Evolutionary conservation across 2,797 vertebrate species (phyloP).

Genomic region (Caiman crocodilus): DNA sequence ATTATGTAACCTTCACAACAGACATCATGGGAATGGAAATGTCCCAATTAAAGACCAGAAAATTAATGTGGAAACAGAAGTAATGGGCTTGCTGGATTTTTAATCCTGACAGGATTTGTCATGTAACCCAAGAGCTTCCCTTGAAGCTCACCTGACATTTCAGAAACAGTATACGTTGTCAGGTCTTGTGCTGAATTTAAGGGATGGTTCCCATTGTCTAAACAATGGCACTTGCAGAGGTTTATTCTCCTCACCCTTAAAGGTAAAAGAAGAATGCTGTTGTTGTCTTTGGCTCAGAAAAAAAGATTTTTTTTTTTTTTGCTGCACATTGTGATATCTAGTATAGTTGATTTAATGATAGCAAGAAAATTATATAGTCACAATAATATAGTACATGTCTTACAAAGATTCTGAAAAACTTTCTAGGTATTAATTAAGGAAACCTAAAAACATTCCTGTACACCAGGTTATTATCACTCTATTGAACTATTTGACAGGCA

Average conservation of each 20-base stretch:
- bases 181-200: background rate
- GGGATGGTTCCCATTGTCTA: background rate
- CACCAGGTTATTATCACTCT: background rate
- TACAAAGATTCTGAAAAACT: background rate
- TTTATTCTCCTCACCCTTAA: background rate
- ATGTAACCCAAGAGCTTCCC: fast-evolving
- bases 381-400: background rate
- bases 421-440: background rate
- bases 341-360: background rate
- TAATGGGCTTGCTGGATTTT: background rate
- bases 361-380: background rate
- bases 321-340: background rate
- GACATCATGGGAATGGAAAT: too few relatives aligned
- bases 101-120: background rate
- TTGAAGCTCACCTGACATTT: background rate
- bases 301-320: background rate
- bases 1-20: too few relatives aligned
- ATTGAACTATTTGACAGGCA: background rate
- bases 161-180: background rate
- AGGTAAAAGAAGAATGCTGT: background rate
- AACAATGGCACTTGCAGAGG: background rate
- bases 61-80: background rate
- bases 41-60: background rate
- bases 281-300: background rate
- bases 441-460: background rate